These are phyloP conservation scores for Schizopygopsis pylzovi DNA, from an alignment of 2,797 vertebrate species.

Conservation along the genomic window DNA sequence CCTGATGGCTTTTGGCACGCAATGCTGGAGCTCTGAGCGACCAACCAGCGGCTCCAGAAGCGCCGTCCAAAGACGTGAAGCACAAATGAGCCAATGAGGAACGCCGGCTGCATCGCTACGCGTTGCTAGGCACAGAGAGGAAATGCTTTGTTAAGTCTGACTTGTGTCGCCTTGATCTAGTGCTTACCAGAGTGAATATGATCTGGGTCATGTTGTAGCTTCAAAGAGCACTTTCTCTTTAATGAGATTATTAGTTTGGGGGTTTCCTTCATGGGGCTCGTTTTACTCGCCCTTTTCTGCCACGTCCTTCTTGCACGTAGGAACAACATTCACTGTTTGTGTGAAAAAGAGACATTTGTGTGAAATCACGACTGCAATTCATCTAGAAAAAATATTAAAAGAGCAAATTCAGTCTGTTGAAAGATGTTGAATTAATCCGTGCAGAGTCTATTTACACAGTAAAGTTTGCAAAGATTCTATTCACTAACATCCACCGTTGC, in stretches of 20 bases:
- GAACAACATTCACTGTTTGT: background rate
- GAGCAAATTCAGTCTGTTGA: background rate
- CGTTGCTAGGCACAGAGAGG: slow-evolving; percentile 32
- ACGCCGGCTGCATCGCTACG: slow-evolving; percentile 6
- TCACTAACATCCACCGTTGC: background rate
- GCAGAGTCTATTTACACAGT: background rate
- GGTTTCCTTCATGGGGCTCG: background rate
- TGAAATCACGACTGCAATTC: background rate
- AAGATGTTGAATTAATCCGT: background rate
- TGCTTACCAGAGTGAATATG: background rate
- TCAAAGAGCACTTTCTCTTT: slow-evolving; percentile 25
- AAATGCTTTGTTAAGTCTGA: slow-evolving; percentile 17
- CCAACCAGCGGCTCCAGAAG: slow-evolving; percentile 34
- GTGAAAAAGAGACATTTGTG: background rate
- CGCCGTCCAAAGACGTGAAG: background rate
- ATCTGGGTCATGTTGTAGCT: slow-evolving; percentile 17
- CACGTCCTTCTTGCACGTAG: background rate
- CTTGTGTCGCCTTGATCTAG: background rate
- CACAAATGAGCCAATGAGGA: slow-evolving; percentile 44
- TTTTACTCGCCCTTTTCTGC: background rate
- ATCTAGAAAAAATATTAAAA: background rate
- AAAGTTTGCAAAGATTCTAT: background rate
- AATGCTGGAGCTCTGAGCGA: slow-evolving; percentile 65
- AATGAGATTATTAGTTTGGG: slow-evolving; percentile 18
- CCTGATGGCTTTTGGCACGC: slow-evolving; percentile 78